Evolutionary conservation across 23 tunicate genomes (phyloP).

Genomic region (Clavelina lepadiformis): DNA sequence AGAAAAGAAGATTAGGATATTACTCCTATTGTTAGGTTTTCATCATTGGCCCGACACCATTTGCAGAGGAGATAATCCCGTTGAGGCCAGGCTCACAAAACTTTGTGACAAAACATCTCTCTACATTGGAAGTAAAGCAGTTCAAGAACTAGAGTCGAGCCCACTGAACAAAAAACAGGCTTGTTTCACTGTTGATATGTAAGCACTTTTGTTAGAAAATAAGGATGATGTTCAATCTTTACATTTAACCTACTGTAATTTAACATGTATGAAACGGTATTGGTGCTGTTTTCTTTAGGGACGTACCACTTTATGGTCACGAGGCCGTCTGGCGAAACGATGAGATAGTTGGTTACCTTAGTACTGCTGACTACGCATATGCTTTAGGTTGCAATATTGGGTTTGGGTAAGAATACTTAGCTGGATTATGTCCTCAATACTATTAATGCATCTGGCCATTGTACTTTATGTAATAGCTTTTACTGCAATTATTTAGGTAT

Average conservation of each 20-base stretch:
- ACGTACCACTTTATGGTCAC: constrained; percentile 50
- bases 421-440: too few relatives aligned
- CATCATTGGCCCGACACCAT: constrained; percentile 85
- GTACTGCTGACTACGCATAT: constrained; percentile 46
- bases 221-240: too few relatives aligned
- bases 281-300: too few relatives aligned
- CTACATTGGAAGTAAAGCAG: constrained; percentile 33
- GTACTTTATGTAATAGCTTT: too few relatives aligned
- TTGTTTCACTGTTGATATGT: constrained; percentile 58
- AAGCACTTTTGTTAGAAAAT: too few relatives aligned
- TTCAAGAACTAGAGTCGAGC: not conserved
- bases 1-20: too few relatives aligned
- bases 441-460: too few relatives aligned
- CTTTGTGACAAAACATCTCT: constrained; percentile 34
- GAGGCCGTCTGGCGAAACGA: constrained; percentile 56
- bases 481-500: too few relatives aligned
- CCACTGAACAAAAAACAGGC: constrained; percentile 29
- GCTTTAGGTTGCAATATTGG: constrained; percentile 39
- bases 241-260: too few relatives aligned
- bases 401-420: constrained; percentile 71
- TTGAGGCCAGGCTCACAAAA: constrained; percentile 37
- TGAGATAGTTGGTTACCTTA: constrained; percentile 48
- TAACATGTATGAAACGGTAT: too few relatives aligned
- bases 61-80: constrained; percentile 31
- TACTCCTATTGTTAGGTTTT: constrained; percentile 38